These are phyloP conservation scores for Druceiella hillmani DNA, from an alignment of 2,888 invertebrate genomes.

Conservation along the genomic window DNA sequence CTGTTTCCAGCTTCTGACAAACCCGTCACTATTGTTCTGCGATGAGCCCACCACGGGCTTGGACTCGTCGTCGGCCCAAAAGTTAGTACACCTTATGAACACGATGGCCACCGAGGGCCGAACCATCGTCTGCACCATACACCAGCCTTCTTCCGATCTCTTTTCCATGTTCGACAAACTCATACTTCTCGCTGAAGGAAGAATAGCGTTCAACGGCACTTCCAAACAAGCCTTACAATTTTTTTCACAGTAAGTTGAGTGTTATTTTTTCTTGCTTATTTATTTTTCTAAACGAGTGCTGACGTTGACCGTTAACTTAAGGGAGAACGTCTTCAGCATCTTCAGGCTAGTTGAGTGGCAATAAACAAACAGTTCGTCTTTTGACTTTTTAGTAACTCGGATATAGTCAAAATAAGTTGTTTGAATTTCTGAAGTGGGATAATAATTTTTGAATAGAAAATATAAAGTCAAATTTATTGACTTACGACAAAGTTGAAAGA, in stretches of 20 bases:
- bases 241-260: too few relatives aligned
- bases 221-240: slow-evolving; percentile 59
- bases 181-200: slow-evolving; percentile 80
- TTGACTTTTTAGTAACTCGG: too few relatives aligned
- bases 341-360: too few relatives aligned
- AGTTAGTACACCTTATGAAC: slow-evolving; percentile 66
- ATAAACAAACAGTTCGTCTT: too few relatives aligned
- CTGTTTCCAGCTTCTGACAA: slow-evolving; percentile 65
- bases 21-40: slow-evolving; percentile 88
- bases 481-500: too few relatives aligned
- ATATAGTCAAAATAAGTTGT: too few relatives aligned
- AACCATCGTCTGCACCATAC: slow-evolving; percentile 89
- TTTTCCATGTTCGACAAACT: slow-evolving; percentile 76
- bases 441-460: too few relatives aligned
- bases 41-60: slow-evolving; percentile 95
- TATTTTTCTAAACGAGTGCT: slow-evolving; percentile 36
- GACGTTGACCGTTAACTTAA: too few relatives aligned
- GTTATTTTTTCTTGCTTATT: too few relatives aligned
- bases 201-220: slow-evolving; percentile 78
- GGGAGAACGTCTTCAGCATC: too few relatives aligned
- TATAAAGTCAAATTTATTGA: too few relatives aligned
- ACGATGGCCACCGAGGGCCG: slow-evolving; percentile 69
- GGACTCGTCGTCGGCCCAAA: slow-evolving; percentile 89
- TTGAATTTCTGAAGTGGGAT: too few relatives aligned
- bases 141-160: slow-evolving; percentile 87